Conservation (phyloP, 2,888 invertebrate genomes). For the Gibbula magus region DNA sequence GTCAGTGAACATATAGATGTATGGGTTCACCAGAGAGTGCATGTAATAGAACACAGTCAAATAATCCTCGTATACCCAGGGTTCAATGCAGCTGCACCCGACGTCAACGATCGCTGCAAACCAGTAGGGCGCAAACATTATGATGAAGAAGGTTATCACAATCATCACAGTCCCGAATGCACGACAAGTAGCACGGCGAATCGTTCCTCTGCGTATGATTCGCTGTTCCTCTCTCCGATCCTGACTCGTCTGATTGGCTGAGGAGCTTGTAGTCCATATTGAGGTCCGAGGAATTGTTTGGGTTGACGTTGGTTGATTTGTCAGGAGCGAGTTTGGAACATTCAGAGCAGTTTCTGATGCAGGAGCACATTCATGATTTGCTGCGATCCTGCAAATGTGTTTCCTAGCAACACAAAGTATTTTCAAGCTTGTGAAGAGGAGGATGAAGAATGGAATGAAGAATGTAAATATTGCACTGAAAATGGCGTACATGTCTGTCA, state of each 20-base stretch:
- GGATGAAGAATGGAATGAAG: conserved; percentile 49
- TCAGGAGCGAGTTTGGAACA: conserved; percentile 1
- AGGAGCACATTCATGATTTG: conserved; percentile 15
- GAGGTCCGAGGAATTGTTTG: background rate
- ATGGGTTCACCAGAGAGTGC: conserved; percentile 58
- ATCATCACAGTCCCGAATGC: conserved; percentile 54
- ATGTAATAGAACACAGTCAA: conserved; percentile 50
- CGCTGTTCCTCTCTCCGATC: background rate
- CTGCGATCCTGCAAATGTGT: conserved; percentile 49
- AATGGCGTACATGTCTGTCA: conserved; percentile 48
- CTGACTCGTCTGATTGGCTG: background rate
- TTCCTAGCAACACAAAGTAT: conserved; percentile 49
- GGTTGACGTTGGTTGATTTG: background rate
- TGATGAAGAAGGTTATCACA: conserved; percentile 49
- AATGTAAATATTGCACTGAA: conserved; percentile 45
- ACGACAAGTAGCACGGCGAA: conserved; percentile 14
- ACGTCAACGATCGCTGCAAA: conserved; percentile 47
- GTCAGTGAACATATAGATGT: conserved; percentile 57
- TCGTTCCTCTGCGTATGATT: conserved; percentile 14
- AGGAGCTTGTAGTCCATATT: conserved; percentile 10
- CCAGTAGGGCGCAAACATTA: conserved; percentile 58
- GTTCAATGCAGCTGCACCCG: conserved; percentile 47
- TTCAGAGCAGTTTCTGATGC: conserved; percentile 28
- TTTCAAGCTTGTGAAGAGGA: conserved; percentile 50
- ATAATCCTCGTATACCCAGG: conserved; percentile 55